These are phyloP conservation scores for Mesitornis unicolor DNA, from an alignment of 2,113 vertebrate species.

Conservation along the genomic window DNA sequence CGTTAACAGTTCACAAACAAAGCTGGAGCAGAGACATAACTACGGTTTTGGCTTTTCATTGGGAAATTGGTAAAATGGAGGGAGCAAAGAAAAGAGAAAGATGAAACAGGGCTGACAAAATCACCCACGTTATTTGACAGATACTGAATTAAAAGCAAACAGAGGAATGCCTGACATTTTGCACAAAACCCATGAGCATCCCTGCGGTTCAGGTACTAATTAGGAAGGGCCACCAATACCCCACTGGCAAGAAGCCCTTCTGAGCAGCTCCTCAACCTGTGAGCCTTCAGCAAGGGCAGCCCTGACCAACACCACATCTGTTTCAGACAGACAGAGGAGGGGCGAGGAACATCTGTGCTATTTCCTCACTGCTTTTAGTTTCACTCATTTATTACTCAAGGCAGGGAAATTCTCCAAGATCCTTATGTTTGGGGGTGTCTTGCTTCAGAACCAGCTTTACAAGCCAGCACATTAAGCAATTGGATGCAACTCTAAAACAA, in stretches of 20 bases:
- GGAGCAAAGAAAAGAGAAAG: not conserved
- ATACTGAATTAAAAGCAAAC: not conserved
- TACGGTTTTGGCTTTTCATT: not conserved
- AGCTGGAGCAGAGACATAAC: not conserved
- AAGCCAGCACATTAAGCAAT: fast-evolving
- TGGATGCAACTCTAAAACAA: too few species aligned
- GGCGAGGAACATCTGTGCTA: fast-evolving
- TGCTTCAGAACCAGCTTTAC: not conserved
- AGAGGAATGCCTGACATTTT: not conserved
- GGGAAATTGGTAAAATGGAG: not conserved
- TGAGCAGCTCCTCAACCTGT: not conserved
- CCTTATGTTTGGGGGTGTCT: not conserved
- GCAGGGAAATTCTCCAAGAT: not conserved
- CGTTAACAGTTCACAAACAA: slow-evolving; percentile 16
- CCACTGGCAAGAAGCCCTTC: not conserved
- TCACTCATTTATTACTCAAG: not conserved
- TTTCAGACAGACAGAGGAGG: not conserved
- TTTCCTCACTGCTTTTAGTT: not conserved
- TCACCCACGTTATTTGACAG: not conserved
- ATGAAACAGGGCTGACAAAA: not conserved
- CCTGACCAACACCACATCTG: not conserved
- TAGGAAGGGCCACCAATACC: not conserved
- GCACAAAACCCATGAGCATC: not conserved
- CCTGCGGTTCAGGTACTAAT: not conserved
- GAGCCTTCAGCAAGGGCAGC: not conserved